Evolutionary conservation across 2,797 vertebrate genomes (phyloP).

Genomic region (Gymnoscopelus braueri): DNA sequence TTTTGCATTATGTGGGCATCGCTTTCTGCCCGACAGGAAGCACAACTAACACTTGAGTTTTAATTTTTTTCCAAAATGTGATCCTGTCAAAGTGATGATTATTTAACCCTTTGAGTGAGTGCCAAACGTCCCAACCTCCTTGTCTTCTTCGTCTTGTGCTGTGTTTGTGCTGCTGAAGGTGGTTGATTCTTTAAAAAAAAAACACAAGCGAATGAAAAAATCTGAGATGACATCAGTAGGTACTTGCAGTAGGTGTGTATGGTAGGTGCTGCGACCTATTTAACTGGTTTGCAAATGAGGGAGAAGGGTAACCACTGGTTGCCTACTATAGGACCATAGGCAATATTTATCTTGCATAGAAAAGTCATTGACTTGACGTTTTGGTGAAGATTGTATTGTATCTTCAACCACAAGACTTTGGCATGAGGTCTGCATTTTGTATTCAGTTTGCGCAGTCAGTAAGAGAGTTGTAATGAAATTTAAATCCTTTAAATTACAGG

Average conservation of each 20-base stretch:
- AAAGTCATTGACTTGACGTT: background rate
- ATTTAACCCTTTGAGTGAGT: conserved; percentile 93
- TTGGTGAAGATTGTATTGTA: conserved; percentile 1
- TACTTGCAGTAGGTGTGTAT: background rate
- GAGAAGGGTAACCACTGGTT: background rate
- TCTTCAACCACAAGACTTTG: conserved; percentile 6
- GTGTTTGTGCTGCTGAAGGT: conserved; percentile 81
- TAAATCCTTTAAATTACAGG: conserved; percentile 32
- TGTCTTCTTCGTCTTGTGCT: conserved; percentile 51
- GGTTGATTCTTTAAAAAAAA: conserved; percentile 76
- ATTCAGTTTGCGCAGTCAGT: conserved; percentile 22
- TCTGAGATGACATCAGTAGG: background rate
- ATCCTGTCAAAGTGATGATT: conserved; percentile 49
- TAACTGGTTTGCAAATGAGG: conserved; percentile 1
- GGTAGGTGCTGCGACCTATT: too few species aligned
- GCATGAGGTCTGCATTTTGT: background rate
- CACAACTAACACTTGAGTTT: conserved; percentile 17
- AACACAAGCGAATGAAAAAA: background rate
- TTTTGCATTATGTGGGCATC: conserved; percentile 19
- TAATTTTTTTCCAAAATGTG: conserved; percentile 30
- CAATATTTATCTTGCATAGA: background rate
- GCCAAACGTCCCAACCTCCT: conserved; percentile 66
- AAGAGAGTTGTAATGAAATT: conserved; percentile 21
- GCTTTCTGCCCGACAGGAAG: conserved; percentile 26
- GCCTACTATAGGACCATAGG: background rate